Evolutionary conservation across 2,113 vertebrate genomes (phyloP).

Genomic region (Pterophyllum scalare): DNA sequence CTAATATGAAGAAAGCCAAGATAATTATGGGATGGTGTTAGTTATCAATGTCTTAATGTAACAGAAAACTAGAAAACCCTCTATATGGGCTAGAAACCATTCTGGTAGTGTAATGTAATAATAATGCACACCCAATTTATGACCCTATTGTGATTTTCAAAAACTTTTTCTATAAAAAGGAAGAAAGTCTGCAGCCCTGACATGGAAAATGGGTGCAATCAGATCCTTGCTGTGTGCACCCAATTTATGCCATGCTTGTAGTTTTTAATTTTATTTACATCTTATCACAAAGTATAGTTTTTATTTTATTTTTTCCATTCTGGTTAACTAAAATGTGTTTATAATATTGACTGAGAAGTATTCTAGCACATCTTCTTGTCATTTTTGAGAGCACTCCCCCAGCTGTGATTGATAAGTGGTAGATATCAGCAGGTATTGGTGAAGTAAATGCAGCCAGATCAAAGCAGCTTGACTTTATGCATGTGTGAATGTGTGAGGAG

Average conservation of each 20-base stretch:
- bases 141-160: background rate
- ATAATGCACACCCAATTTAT: background rate
- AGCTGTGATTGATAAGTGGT: background rate
- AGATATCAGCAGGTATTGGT: background rate
- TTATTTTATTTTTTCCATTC: too few relatives aligned
- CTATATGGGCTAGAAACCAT: background rate
- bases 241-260: too few relatives aligned
- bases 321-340: too few relatives aligned
- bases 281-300: too few relatives aligned
- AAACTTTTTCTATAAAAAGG: too few relatives aligned
- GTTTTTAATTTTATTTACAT: too few relatives aligned
- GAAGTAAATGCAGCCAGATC: background rate
- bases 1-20: background rate
- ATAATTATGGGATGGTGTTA: background rate
- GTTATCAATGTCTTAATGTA: background rate
- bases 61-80: background rate
- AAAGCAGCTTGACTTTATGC: background rate
- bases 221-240: too few relatives aligned
- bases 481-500: background rate
- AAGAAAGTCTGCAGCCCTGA: too few relatives aligned
- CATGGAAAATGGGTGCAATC: too few relatives aligned
- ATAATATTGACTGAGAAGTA: background rate
- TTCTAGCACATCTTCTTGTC: background rate
- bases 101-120: background rate
- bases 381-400: background rate